Percentiles rank a stretch among this genome's conserved stretches.
These are phyloP conservation scores for Drosophila demipolita DNA, from an alignment of 2,888 invertebrate genomes.

Conservation along the genomic window DNA sequence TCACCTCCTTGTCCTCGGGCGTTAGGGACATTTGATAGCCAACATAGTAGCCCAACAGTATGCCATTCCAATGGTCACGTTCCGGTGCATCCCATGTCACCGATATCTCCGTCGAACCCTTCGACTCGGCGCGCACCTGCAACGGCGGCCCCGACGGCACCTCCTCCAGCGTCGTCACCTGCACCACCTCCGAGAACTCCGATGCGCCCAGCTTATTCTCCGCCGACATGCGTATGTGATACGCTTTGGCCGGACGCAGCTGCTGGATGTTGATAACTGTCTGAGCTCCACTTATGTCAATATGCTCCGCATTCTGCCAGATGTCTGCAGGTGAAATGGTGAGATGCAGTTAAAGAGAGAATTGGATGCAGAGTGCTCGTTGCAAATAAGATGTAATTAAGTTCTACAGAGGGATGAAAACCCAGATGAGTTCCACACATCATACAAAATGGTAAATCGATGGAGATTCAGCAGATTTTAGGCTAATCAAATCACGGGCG, in stretches of 20 bases:
- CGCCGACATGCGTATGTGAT: conserved; percentile 94
- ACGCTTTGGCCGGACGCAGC: conserved; percentile 93
- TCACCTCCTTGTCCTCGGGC: conserved; percentile 85
- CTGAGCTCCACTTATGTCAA: conserved; percentile 93
- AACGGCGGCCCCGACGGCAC: conserved; percentile 93
- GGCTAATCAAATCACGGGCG: too few relatives aligned
- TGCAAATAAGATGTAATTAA: neutral
- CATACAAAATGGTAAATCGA: neutral
- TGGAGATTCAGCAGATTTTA: neutral
- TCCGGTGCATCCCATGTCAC: conserved; percentile 95
- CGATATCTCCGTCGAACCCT: conserved; percentile 93
- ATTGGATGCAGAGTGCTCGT: neutral
- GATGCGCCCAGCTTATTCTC: conserved; percentile 95
- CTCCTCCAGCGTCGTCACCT: conserved; percentile 94
- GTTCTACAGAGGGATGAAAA: neutral
- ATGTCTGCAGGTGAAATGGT: conserved; percentile 86
- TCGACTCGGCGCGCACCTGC: conserved; percentile 92
- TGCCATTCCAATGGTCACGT: conserved; percentile 94
- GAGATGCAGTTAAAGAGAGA: neutral
- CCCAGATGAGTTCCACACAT: neutral
- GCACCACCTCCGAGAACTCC: conserved; percentile 93
- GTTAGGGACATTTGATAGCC: conserved; percentile 89
- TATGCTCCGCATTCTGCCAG: conserved; percentile 93
- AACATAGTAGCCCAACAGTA: conserved; percentile 94
- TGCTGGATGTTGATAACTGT: conserved; percentile 92